These are phyloP conservation scores for Calidris pugnax DNA, from an alignment of 2,113 vertebrate genomes.

Conservation along the genomic window DNA sequence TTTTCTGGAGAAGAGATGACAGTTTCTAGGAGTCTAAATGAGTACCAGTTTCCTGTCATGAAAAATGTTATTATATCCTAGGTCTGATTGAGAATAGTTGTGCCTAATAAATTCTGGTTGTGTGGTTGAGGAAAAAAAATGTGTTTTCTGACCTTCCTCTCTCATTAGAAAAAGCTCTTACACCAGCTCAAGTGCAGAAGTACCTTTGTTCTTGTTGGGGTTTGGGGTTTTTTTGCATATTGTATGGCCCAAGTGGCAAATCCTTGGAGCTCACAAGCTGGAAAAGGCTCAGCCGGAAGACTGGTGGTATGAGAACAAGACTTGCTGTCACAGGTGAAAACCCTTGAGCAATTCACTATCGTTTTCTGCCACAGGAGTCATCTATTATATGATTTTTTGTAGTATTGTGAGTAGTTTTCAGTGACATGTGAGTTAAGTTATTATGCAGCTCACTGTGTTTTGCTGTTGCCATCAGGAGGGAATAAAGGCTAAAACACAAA, in stretches of 20 bases:
- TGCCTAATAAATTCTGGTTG: neutral
- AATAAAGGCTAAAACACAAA: neutral
- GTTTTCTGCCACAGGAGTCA: neutral
- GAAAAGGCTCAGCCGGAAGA: neutral
- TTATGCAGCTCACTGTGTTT: neutral
- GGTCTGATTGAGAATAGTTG: neutral
- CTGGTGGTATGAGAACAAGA: neutral
- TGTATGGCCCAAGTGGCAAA: neutral
- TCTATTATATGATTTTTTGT: neutral
- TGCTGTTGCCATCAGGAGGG: neutral
- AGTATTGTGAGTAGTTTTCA: neutral
- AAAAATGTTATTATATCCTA: neutral
- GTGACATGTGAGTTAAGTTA: neutral
- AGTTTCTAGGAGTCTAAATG: neutral
- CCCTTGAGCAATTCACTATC: neutral
- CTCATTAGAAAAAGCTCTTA: neutral
- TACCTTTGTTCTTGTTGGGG: neutral
- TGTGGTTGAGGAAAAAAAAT: neutral
- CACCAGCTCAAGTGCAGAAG: neutral
- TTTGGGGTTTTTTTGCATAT: too few species aligned
- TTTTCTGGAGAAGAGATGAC: neutral
- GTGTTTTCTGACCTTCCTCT: neutral
- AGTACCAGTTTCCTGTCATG: neutral
- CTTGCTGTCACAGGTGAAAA: neutral
- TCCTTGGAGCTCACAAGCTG: neutral